These are phyloP conservation scores for Sinosuthora webbiana DNA, from an alignment of 2,113 vertebrate genomes.

Conservation along the genomic window DNA sequence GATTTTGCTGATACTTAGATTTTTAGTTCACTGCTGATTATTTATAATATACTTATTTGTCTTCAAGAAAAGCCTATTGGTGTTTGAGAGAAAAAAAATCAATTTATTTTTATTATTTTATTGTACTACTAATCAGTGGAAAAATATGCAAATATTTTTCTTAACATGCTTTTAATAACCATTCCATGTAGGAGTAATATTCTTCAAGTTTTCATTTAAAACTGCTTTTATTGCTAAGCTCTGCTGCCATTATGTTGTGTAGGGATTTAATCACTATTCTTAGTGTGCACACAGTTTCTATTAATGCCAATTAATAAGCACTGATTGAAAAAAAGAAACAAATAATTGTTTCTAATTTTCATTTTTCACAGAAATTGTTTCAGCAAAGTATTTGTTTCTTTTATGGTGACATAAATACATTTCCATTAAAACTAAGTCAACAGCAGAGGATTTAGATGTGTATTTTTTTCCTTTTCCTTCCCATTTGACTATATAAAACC, in stretches of 20 bases:
- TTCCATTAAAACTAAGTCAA: not conserved
- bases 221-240: not conserved
- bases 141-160: not conserved
- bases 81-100: not conserved
- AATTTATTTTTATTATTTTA: not conserved
- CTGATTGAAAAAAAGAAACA: not conserved
- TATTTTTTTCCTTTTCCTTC: not conserved
- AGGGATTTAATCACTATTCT: not conserved
- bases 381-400: not conserved
- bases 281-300: not conserved
- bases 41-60: not conserved
- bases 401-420: not conserved
- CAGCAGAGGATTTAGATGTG: not conserved
- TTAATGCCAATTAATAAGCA: constrained; percentile 12
- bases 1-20: not conserved
- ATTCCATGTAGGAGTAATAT: not conserved
- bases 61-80: not conserved
- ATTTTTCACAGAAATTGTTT: constrained; percentile 1
- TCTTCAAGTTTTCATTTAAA: constrained; percentile 3
- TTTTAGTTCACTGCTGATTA: not conserved
- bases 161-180: not conserved
- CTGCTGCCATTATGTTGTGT: not conserved
- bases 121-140: not conserved
- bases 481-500: not conserved
- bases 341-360: not conserved